phyloP scores from a whole-genome alignment of 2,113 vertebrate genomes.

The Prionailurus bengalensis region DNA sequence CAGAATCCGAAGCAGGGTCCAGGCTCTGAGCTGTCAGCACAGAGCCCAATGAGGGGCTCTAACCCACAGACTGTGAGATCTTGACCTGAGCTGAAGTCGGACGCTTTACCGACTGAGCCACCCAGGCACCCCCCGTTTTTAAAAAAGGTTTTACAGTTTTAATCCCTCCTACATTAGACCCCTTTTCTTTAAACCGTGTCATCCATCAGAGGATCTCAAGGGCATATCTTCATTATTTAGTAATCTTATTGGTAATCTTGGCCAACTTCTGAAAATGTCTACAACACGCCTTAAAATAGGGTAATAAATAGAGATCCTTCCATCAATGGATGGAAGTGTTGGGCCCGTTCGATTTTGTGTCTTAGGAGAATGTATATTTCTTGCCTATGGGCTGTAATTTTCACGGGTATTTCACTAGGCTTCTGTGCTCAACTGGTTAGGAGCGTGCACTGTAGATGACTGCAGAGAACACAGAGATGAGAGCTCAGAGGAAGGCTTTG shows the following conservation, averaged over 20 bases:
- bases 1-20: no score
- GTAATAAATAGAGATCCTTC: neutral
- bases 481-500: neutral
- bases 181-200: neutral
- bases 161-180: neutral
- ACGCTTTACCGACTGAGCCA: no score
- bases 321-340: neutral
- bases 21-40: no score
- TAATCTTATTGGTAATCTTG: slow-evolving; percentile 18
- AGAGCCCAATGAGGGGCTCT: no score
- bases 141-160: neutral
- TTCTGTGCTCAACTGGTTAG: neutral
- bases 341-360: neutral
- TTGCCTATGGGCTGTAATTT: neutral
- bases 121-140: no score
- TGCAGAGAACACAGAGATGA: neutral
- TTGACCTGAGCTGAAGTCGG: no score
- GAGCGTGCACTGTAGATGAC: neutral
- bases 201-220: neutral
- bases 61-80: no score
- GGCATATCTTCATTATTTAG: neutral
- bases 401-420: neutral
- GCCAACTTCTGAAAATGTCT: neutral
- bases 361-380: neutral
- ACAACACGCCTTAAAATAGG: neutral